Conservation (phyloP, 1,140 invertebrate genomes). For the Brachionus sp. region DNA sequence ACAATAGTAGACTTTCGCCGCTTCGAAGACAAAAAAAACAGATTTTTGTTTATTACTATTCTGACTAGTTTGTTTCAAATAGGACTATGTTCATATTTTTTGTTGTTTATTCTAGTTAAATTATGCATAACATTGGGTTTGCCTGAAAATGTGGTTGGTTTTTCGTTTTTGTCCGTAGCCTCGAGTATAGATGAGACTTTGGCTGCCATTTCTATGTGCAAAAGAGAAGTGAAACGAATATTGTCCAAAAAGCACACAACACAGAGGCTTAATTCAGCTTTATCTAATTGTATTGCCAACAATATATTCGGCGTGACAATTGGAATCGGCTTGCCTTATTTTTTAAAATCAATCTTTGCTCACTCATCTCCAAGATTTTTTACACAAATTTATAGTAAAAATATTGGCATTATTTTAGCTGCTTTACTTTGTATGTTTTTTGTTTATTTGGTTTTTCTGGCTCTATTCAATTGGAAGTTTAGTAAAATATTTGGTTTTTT, state of each 20-base stretch:
- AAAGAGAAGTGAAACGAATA: constrained; percentile 1
- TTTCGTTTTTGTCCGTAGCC: background rate
- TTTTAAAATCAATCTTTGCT: background rate
- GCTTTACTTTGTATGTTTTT: background rate
- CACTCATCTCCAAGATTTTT: background rate
- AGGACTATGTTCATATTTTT: constrained; percentile 29
- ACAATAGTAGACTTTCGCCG: constrained; percentile 17
- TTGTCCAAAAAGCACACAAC: background rate
- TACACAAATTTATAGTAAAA: background rate
- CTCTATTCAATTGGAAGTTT: background rate
- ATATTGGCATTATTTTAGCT: background rate
- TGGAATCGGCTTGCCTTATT: constrained; percentile 1
- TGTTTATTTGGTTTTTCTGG: background rate
- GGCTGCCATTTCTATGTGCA: background rate
- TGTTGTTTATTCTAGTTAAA: constrained; percentile 6
- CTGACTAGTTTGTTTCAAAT: constrained; percentile 16
- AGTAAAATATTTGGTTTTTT: constrained; percentile 2
- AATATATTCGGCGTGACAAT: background rate
- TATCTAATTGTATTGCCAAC: constrained; percentile 20
- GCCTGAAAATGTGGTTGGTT: constrained; percentile 2
- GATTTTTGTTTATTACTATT: constrained; percentile 13
- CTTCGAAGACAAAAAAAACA: background rate
- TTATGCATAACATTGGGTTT: background rate
- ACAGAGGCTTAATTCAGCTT: background rate
- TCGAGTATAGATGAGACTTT: constrained; percentile 8